phyloP scores from a whole-genome alignment of 1,140 invertebrate species.

The Plectrocnemia conspersa region DNA sequence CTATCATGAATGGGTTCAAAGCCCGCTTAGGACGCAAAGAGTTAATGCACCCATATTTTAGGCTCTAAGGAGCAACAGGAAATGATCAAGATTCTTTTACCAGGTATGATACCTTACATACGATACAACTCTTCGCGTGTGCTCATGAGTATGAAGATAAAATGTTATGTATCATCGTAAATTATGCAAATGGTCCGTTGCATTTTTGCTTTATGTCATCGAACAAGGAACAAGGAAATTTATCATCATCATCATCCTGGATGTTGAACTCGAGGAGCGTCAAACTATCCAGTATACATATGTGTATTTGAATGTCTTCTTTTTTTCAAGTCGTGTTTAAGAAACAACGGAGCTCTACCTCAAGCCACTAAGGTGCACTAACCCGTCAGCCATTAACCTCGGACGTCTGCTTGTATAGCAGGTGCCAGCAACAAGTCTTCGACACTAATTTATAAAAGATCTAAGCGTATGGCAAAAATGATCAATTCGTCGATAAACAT shows the following conservation, averaged over 20 bases:
- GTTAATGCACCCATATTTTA: background rate
- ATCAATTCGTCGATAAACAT: background rate
- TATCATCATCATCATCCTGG: too few species aligned
- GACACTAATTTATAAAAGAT: too few species aligned
- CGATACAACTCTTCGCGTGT: too few species aligned
- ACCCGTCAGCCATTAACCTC: constrained; percentile 28
- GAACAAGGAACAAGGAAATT: too few species aligned
- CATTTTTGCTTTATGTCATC: too few species aligned
- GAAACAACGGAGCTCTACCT: constrained; percentile 5
- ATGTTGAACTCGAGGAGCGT: too few species aligned
- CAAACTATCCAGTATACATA: too few species aligned
- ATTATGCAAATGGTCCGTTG: too few species aligned
- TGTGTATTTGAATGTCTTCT: constrained; percentile 1
- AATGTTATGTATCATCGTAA: too few species aligned
- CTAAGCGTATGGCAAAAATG: background rate
- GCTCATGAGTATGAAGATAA: too few species aligned
- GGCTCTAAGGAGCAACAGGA: background rate
- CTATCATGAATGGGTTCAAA: constrained; percentile 19
- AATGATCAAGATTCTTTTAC: background rate
- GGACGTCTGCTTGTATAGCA: constrained; percentile 11
- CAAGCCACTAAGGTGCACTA: constrained; percentile 22
- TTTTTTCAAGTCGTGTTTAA: background rate
- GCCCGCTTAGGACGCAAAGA: constrained; percentile 4
- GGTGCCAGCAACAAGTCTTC: constrained; percentile 17
- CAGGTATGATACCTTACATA: too few species aligned